Evolutionary conservation across 2,888 invertebrate species (phyloP).

Genomic region (Drosophila eohydei): DNA sequence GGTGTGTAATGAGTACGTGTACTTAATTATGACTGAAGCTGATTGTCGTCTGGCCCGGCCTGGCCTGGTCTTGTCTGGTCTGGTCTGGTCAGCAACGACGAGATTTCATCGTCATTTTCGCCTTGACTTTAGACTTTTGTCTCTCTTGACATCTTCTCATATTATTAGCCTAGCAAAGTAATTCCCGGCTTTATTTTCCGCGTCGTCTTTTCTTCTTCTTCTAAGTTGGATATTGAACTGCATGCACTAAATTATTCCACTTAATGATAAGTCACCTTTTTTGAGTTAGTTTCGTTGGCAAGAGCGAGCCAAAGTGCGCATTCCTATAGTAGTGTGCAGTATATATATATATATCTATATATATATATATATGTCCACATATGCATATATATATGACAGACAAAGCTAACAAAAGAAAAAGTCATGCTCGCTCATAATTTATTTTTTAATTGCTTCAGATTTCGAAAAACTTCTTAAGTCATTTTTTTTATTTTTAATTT

Average conservation of each 20-base stretch:
- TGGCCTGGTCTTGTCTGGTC: slow-evolving; percentile 12
- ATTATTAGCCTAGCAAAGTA: slow-evolving; percentile 55
- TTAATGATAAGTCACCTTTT: slow-evolving; percentile 40
- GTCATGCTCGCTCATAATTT: slow-evolving; percentile 34
- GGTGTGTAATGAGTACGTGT: slow-evolving; percentile 20
- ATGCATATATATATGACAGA: not conserved
- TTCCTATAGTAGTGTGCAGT: not conserved
- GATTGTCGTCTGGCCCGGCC: not conserved
- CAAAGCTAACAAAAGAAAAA: slow-evolving; percentile 2
- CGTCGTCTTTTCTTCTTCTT: not conserved
- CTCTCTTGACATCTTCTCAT: slow-evolving; percentile 74
- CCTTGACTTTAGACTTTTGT: slow-evolving; percentile 73
- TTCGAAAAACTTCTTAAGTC: slow-evolving; percentile 2
- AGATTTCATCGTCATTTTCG: slow-evolving; percentile 38
- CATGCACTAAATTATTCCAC: slow-evolving; percentile 65
- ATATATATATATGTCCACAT: not conserved
- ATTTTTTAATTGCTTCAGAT: slow-evolving; percentile 32
- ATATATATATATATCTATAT: not conserved
- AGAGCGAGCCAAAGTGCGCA: slow-evolving; percentile 6
- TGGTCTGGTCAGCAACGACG: slow-evolving; percentile 38
- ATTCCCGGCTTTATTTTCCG: slow-evolving; percentile 24
- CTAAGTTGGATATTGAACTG: slow-evolving; percentile 46
- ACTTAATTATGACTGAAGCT: slow-evolving; percentile 42
- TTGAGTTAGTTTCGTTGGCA: slow-evolving; percentile 7
- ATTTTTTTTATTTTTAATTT: not conserved